Conservation (phyloP, 2,113 vertebrate genomes). For the Atractosteus spatula region DNA sequence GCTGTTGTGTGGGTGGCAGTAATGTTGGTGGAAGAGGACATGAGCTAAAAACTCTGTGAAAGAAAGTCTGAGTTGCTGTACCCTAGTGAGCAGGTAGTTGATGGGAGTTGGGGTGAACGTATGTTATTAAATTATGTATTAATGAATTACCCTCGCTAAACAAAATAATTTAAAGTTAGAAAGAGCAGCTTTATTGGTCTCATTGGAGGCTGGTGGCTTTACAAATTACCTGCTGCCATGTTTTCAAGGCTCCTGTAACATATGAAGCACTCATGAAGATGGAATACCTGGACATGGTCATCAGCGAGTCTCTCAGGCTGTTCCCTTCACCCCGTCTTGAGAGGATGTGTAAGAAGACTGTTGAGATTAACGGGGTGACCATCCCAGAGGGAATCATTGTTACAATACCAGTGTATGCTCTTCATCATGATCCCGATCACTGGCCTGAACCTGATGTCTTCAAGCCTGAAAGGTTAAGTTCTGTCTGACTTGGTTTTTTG, state of each 20-base stretch:
- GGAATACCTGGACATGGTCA: slow-evolving; percentile 79
- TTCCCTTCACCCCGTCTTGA: slow-evolving; percentile 56
- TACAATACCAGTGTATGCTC: slow-evolving; percentile 39
- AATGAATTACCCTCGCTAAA: too few species aligned
- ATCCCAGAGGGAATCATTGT: slow-evolving; percentile 49
- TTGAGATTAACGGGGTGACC: slow-evolving; percentile 61
- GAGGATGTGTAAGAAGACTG: slow-evolving; percentile 67
- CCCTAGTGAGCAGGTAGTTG: too few species aligned
- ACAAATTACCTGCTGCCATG: background rate
- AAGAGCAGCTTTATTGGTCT: too few species aligned
- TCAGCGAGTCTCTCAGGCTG: slow-evolving; percentile 69
- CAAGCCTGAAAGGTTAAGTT: slow-evolving; percentile 51
- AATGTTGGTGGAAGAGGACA: too few species aligned
- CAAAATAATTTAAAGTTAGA: too few species aligned
- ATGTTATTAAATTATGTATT: too few species aligned
- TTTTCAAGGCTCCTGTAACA: slow-evolving; percentile 48
- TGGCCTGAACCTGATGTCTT: slow-evolving; percentile 57
- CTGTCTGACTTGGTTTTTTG: background rate
- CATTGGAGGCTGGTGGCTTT: too few species aligned
- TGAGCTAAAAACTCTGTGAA: too few species aligned
- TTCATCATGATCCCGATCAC: slow-evolving; percentile 56
- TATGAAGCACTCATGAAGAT: slow-evolving; percentile 63
- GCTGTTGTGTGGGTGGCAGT: too few species aligned
- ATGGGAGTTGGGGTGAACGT: too few species aligned
- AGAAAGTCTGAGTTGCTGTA: too few species aligned